Evolutionary conservation across 2,888 invertebrate genomes (phyloP).

Genomic region (Nomada ruficornis): DNA sequence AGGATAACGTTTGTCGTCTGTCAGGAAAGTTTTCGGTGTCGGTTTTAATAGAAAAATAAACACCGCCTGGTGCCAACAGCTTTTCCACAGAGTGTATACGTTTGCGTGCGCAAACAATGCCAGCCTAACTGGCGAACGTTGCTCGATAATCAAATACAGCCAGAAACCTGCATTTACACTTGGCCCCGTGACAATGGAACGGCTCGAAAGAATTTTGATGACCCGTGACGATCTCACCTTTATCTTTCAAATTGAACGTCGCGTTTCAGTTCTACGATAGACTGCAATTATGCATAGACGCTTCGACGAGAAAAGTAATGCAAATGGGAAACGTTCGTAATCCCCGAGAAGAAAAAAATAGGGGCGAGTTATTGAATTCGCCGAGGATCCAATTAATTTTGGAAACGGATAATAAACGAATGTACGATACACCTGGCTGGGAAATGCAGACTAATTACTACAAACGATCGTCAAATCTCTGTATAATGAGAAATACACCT

Average conservation of each 20-base stretch:
- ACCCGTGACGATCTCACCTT: constrained; percentile 52
- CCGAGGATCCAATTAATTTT: constrained; percentile 5
- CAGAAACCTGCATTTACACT: constrained; percentile 57
- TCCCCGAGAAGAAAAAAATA: not conserved
- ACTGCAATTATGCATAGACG: constrained; percentile 22
- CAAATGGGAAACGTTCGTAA: not conserved
- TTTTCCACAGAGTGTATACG: constrained; percentile 46
- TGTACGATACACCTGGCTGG: not conserved
- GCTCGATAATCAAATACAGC: constrained; percentile 62
- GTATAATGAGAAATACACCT: not conserved
- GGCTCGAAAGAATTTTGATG: constrained; percentile 63
- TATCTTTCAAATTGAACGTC: constrained; percentile 43
- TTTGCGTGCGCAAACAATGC: constrained; percentile 53
- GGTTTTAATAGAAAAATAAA: constrained; percentile 64
- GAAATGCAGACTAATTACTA: not conserved
- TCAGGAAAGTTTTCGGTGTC: constrained; percentile 38
- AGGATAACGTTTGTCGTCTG: constrained; percentile 54
- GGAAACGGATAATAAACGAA: not conserved
- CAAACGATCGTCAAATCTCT: constrained; percentile 10
- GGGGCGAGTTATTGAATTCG: not conserved
- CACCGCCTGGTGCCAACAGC: constrained; percentile 47
- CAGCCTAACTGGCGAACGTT: constrained; percentile 53
- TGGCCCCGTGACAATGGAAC: constrained; percentile 50
- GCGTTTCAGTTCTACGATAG: constrained; percentile 2
- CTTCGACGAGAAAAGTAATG: not conserved